Evolutionary conservation across 2,797 vertebrate species (phyloP).

Genomic region (Artibeus lituratus): DNA sequence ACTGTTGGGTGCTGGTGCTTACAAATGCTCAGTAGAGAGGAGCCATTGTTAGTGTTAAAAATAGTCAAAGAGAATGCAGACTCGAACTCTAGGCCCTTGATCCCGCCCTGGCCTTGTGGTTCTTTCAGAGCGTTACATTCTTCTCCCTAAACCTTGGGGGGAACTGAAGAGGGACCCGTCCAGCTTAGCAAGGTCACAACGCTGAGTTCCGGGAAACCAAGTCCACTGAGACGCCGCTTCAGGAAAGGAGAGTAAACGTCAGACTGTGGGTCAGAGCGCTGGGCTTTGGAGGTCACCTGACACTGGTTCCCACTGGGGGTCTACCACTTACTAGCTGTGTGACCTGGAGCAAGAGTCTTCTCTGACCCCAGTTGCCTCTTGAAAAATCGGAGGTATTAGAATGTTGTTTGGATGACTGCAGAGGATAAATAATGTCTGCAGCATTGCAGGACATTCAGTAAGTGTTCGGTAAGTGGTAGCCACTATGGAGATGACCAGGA

Average conservation of each 20-base stretch:
- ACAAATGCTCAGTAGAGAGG: background rate
- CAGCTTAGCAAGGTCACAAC: background rate
- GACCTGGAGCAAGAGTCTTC: slow-evolving; percentile 15
- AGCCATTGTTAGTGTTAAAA: background rate
- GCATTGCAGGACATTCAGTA: background rate
- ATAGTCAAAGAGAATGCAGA: background rate
- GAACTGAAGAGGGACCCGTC: background rate
- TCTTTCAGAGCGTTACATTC: background rate
- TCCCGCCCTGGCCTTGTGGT: background rate
- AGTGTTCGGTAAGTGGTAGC: background rate
- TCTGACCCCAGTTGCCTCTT: background rate
- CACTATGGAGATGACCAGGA: background rate
- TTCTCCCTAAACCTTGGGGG: background rate
- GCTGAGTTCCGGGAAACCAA: background rate
- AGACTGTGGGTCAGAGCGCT: background rate
- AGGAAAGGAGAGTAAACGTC: background rate
- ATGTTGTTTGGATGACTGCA: background rate
- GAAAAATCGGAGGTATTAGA: background rate
- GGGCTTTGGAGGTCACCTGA: background rate
- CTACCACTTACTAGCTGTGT: background rate
- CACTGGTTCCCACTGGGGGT: background rate
- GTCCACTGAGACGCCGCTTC: background rate
- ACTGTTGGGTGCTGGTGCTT: background rate
- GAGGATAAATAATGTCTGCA: background rate
- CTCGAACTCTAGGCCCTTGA: background rate